A percentile compares a stretch with the other conserved stretches of the same genome.
Evolutionary conservation across 2,113 vertebrate species (phyloP).

Genomic region (Lycaon pictus): DNA sequence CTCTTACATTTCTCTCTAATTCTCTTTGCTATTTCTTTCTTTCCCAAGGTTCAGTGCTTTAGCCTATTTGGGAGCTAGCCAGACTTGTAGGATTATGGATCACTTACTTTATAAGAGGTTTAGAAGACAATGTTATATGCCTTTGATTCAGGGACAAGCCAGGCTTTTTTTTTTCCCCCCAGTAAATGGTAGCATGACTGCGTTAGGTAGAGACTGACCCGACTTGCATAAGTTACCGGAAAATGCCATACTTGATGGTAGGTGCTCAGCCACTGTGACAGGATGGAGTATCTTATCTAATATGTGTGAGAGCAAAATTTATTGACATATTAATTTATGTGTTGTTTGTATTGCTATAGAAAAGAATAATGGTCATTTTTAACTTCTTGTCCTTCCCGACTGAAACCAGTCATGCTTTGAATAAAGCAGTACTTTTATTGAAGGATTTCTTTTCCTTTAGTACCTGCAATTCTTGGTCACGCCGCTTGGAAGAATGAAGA

Average conservation of each 20-base stretch:
- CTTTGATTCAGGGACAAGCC: not conserved
- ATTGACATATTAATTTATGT: not conserved
- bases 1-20: not conserved
- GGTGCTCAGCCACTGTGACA: not conserved
- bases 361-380: not conserved
- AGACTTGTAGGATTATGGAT: not conserved
- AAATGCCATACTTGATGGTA: not conserved
- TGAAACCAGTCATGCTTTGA: not conserved
- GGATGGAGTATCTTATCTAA: not conserved
- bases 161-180: not conserved
- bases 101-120: not conserved
- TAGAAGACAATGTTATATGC: not conserved
- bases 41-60: not conserved
- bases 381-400: not conserved
- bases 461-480: not conserved
- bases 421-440: not conserved
- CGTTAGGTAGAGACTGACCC: not conserved
- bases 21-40: not conserved
- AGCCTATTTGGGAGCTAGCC: not conserved
- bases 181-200: not conserved
- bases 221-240: not conserved
- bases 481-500: not conserved
- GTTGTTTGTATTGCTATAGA: not conserved
- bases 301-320: not conserved
- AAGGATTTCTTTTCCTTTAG: not conserved